Conservation (phyloP, 2,888 invertebrate species). For the Apodemia duryi region DNA sequence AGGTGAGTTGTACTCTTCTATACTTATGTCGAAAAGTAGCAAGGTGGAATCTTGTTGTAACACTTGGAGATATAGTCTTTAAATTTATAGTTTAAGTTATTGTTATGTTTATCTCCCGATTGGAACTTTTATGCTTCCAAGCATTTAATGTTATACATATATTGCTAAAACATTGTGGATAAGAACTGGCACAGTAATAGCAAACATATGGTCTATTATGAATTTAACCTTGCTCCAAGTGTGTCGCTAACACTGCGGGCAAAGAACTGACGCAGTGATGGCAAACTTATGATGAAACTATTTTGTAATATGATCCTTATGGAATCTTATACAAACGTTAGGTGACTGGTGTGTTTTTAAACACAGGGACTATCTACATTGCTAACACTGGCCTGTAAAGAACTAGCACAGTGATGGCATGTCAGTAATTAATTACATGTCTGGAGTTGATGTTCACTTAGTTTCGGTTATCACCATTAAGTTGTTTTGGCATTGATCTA, state of each 20-base stretch:
- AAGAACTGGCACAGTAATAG: not conserved
- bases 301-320: too few relatives aligned
- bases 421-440: too few relatives aligned
- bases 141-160: not conserved
- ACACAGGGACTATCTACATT: too few relatives aligned
- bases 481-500: too few relatives aligned
- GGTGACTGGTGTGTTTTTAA: too few relatives aligned
- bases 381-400: too few relatives aligned
- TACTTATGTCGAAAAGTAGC: not conserved
- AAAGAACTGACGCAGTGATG: not conserved
- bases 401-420: too few relatives aligned
- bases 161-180: not conserved
- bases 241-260: not conserved
- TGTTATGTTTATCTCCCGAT: not conserved
- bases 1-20: conserved; percentile 10
- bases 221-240: too few relatives aligned
- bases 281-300: not conserved
- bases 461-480: too few relatives aligned
- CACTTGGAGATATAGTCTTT: not conserved
- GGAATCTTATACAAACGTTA: too few relatives aligned
- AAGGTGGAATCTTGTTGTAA: not conserved
- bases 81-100: not conserved
- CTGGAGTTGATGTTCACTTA: too few relatives aligned
- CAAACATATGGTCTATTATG: not conserved
- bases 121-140: not conserved